Percentiles rank a stretch among this genome's conserved stretches.
Evolutionary conservation across 2,113 vertebrate genomes (phyloP).

Genomic region (Lucifuga dentata): DNA sequence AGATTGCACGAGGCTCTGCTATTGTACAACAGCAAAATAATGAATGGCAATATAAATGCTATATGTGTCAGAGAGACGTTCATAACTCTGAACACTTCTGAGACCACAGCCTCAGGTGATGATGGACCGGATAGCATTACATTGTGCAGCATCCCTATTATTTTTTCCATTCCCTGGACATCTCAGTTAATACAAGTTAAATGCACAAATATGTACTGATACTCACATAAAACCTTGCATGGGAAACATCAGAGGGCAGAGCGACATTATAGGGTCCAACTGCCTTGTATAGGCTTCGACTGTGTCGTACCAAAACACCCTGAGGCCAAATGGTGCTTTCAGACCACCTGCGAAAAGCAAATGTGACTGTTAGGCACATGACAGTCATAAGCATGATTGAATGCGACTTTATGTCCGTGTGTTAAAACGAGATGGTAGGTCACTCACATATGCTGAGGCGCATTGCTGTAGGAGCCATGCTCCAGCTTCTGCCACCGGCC

Average conservation of each 20-base stretch:
- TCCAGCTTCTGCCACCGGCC: conserved; percentile 98
- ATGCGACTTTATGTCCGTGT: no score
- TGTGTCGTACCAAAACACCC: conserved; percentile 96
- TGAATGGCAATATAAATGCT: no score
- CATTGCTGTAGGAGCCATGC: conserved; percentile 95
- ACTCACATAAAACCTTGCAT: conserved; percentile 99
- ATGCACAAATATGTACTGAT: conserved; percentile 36
- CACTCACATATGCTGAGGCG: conserved; percentile 97
- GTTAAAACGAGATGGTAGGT: neutral
- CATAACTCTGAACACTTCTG: no score
- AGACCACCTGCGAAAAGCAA: conserved; percentile 88
- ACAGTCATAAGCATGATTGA: neutral
- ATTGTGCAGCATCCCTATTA: no score
- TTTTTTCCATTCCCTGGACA: no score
- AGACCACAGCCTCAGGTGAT: no score
- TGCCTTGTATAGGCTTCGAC: conserved; percentile 95
- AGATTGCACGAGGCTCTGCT: no score
- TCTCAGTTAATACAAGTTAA: no score
- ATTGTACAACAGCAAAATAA: no score
- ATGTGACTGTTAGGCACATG: neutral
- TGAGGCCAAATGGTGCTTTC: conserved; percentile 98
- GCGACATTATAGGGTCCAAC: conserved; percentile 96
- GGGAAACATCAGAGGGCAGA: conserved; percentile 96
- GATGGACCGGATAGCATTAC: no score
- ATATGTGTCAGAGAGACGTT: no score